Evolutionary conservation across 2,797 vertebrate genomes (phyloP).

Genomic region (Oryzias sinensis): DNA sequence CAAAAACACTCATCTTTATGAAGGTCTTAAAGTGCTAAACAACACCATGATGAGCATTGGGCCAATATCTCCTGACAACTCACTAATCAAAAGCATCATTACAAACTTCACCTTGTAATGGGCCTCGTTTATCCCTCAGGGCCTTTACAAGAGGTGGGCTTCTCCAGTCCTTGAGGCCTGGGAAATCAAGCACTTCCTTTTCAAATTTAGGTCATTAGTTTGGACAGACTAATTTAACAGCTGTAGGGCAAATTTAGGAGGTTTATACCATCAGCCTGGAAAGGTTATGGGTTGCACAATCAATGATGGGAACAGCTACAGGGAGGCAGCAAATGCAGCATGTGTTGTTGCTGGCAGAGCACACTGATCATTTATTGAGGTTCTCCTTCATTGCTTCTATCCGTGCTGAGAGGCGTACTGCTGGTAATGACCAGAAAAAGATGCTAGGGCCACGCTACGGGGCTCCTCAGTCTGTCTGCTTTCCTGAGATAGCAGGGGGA

Average conservation of each 20-base stretch:
- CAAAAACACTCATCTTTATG: slow-evolving; percentile 59
- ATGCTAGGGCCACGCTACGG: slow-evolving; percentile 57
- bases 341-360: slow-evolving; percentile 48
- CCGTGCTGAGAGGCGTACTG: slow-evolving; percentile 55
- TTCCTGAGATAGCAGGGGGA: slow-evolving; percentile 57
- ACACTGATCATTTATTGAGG: slow-evolving; percentile 70
- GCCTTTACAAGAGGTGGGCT: slow-evolving; percentile 51
- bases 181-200: slow-evolving; percentile 47
- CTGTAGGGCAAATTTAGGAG: slow-evolving; percentile 39
- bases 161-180: slow-evolving; percentile 35
- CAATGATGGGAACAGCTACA: slow-evolving; percentile 43
- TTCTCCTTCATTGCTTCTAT: slow-evolving; percentile 68
- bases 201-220: slow-evolving; percentile 65
- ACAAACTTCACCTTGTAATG: slow-evolving; percentile 64
- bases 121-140: slow-evolving; percentile 58
- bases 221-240: slow-evolving; percentile 32
- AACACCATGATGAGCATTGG: slow-evolving; percentile 53
- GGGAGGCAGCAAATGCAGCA: slow-evolving; percentile 49
- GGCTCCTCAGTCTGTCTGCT: slow-evolving; percentile 56
- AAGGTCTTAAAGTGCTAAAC: slow-evolving; percentile 64
- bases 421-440: slow-evolving; percentile 67
- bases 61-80: slow-evolving; percentile 62
- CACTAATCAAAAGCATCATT: slow-evolving; percentile 75
- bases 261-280: slow-evolving; percentile 41
- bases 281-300: slow-evolving; percentile 49